Base-by-base conservation (phyloP, 2,113 vertebrate species). In the Narcine bancroftii region DNA sequence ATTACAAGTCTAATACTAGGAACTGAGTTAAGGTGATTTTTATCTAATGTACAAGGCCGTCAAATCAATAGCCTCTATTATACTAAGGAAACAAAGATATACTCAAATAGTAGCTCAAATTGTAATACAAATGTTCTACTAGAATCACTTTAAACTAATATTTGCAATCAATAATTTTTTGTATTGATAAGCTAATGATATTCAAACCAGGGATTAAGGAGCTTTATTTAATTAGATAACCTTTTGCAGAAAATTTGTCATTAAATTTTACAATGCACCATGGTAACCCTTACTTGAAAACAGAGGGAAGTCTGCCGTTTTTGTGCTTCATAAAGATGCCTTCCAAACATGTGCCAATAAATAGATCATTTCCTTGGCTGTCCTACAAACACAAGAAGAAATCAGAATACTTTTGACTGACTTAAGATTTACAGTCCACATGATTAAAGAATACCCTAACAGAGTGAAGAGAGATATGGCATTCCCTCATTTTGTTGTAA, bases 281-380 rank as follows among this genome's bases (percentile, higher is more conserved):
- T 92, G 13, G 11, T 29, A 83, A 21, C 50, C 65, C 93, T 94
- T 94, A 99, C 99, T 97, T 97, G 93, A 98, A 99, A 92, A 99
- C 94, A 92, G 97, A 96, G 92, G 97, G 97, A 60, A 97, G 96
- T 87, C 97, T 95, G 89, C 97, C 97, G 91, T 97, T 99, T 96
- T 98, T 99, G 94, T 99, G 97, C 92, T 98, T 99, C 93, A 99
- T 97, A 94, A 99, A 98, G 95, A 99, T 97, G 11, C 98, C 99
- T 50, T 98, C 98, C 0, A 98, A 97, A 95, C 97, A 98, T 0
- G 98, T 97, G 63, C 98, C 98, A 65, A 99, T 95, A 89, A 96
- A 96, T 92, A 99, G 96, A 93, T 99, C 98, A 81, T 96, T 95
- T 93, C 98, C 97, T 93, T 99, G 97, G 93, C 96, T 98, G 92